These are phyloP conservation scores for Xestoiulus laeticollis DNA, from an alignment of 2,888 invertebrate genomes.

Conservation along the genomic window DNA sequence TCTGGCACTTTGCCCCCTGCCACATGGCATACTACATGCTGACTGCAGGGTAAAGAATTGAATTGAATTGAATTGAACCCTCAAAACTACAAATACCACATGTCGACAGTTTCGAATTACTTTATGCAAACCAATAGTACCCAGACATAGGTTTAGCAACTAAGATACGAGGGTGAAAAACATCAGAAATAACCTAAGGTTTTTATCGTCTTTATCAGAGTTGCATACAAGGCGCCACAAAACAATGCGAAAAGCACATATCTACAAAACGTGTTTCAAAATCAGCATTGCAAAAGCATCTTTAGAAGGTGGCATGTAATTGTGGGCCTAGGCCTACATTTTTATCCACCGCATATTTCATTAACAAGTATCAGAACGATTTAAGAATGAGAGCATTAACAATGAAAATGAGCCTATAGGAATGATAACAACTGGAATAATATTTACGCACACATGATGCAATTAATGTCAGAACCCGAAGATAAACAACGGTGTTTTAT, in stretches of 20 bases:
- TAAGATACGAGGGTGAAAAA: neutral
- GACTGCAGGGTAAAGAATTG: too few species aligned
- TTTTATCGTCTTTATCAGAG: neutral
- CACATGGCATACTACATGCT: too few species aligned
- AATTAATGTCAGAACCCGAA: constrained; percentile 23
- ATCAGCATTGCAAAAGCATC: neutral
- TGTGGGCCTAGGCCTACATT: neutral
- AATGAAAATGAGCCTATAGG: neutral
- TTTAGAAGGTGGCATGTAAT: neutral
- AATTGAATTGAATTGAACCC: too few species aligned
- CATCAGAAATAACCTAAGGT: too few species aligned
- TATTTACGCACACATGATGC: constrained; percentile 34
- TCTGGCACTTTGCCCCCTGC: too few species aligned
- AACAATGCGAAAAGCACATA: neutral
- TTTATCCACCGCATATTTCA: neutral
- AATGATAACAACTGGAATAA: constrained; percentile 16
- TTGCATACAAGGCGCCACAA: neutral
- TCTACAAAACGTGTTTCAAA: neutral
- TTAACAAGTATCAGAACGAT: constrained; percentile 5
- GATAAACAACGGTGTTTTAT: constrained; percentile 25
- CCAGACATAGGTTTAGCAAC: neutral
- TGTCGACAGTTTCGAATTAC: too few species aligned
- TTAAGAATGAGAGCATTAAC: constrained; percentile 40
- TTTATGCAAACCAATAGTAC: neutral
- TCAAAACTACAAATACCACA: too few species aligned